Base-by-base conservation (phyloP, 1,140 invertebrate genomes). In the Chironomus striatipennis region DNA sequence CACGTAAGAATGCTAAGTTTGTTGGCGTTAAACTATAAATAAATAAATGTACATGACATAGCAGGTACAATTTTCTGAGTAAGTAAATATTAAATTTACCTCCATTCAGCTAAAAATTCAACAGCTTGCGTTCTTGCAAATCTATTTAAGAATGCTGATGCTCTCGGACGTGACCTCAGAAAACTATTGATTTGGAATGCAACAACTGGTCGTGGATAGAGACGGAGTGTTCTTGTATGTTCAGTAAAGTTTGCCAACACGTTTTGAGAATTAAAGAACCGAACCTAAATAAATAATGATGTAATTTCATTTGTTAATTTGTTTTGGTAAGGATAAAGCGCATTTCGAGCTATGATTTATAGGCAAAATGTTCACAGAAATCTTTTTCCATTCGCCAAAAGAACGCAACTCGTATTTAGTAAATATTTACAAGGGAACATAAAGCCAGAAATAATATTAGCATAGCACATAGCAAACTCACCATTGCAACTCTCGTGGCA, bases 161-260 rank as follows among this genome's bases (percentile, higher is more conserved):
- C 89, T 76, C 93, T 85, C 1, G 96, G 95, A 57, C 98, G 85
- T 6, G 97, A 99, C 74, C 96, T 87, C 0, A 99, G 85, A 80
- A 99, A 99, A 77, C 96, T 98, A 80, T 98, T 98, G 73, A 98
- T 95, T 85, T 99, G 98, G 80, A 99, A 98, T 8, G 97, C 97
- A 9, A 99, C 98, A 10, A 99, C 98, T 0, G 98, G 98, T 74
- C 98, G 84, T 0, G 98, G 98, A 84, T 99, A 99, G 0, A 99
- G 85, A 7, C 98, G 87, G 20, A 99, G 83, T 0, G 97, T 99
- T 64, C 98, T 86, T 0, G 97, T 99, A 82, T 99, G 98, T 80
- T 99, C 98, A 72, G 92, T 93, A 80, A 99, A 99, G 80, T 99
- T 99, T 0, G 95, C 96, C 76, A 99, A 83, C 0, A 98, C 87